Base-by-base conservation (phyloP, 2,113 vertebrate species). In the Pomatorhinus ruficollis region DNA sequence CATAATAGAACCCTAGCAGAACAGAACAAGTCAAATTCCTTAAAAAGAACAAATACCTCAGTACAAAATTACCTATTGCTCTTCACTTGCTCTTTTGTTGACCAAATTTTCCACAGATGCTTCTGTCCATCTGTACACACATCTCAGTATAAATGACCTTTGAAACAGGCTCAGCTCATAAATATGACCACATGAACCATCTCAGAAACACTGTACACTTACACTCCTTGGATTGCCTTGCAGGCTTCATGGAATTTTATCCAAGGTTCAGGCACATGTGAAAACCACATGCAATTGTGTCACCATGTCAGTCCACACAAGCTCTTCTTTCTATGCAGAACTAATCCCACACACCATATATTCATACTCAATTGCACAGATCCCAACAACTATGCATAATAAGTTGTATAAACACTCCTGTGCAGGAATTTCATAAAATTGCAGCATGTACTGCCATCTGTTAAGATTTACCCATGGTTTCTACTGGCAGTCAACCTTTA, bases 391-490 rank as follows among this genome's bases (percentile, higher is more conserved):
- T 65, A 49, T 23, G 69, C 57, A 68, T 80, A 86, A 7, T 35
- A 93, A 87, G 28, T 68, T 93, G 60, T 83, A 68, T 35, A 40
- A 21, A 75, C 28, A 68, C 35, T 52, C 76, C 87, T 10, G 53
- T 40, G 44, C n/a, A 87, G 77, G n/a, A 80, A 83, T 95, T 86
- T 71, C 61, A 84, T 83, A 71, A 83, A 83, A 71, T 33, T 89
- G 68, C 79, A 90, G 28, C 60, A 60, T 56, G 39, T 78, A 52
- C 60, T 89, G 69, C 85, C 88, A 89, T 94, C 90, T 93, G 92
- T 86, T 95, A 88, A 88, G 68, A 94, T 80, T 88, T 92, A 71
- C 47, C 69, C 76, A 65, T 53, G 63, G 75, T 77, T 93, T 90
- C 60, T 83, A 71, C 72, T 60, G 60, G 56, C 69, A 93, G 44